Evolutionary conservation across 1,140 invertebrate genomes (phyloP).

Genomic region (Drosophila miranda): DNA sequence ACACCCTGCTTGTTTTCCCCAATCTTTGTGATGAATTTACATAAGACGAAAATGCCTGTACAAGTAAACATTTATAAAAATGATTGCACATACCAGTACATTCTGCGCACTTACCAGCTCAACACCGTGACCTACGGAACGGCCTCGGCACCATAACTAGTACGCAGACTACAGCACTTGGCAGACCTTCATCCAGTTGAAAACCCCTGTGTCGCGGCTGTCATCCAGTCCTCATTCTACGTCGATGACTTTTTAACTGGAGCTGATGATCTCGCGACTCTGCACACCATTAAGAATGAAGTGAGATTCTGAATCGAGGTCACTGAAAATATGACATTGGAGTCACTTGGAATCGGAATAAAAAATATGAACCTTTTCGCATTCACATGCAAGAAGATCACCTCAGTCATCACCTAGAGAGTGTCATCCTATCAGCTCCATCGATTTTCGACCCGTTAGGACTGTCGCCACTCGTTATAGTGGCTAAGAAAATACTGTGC

Average conservation of each 20-base stretch:
- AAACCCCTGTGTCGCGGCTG: neutral
- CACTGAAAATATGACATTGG: neutral
- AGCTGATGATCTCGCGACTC: neutral
- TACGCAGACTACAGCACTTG: constrained; percentile 5
- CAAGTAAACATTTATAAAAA: no score
- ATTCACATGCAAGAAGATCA: no score
- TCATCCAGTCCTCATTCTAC: constrained; percentile 6
- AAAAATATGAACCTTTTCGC: no score
- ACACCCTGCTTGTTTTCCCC: neutral
- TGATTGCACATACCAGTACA: constrained; percentile 72
- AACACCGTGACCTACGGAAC: constrained; percentile 28
- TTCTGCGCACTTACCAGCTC: constrained; percentile 61
- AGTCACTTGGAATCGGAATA: no score
- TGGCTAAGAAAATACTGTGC: no score
- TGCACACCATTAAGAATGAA: constrained; percentile 16
- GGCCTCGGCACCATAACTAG: constrained; percentile 14
- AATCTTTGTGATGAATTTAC: neutral
- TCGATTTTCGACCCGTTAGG: no score
- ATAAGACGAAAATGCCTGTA: no score
- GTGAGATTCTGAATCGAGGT: no score
- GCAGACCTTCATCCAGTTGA: neutral
- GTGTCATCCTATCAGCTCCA: no score
- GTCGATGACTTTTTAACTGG: constrained; percentile 16
- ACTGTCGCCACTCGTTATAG: no score
- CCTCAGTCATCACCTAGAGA: no score